phyloP scores from a whole-genome alignment of 2,113 vertebrate species.

The Indicator indicator region DNA sequence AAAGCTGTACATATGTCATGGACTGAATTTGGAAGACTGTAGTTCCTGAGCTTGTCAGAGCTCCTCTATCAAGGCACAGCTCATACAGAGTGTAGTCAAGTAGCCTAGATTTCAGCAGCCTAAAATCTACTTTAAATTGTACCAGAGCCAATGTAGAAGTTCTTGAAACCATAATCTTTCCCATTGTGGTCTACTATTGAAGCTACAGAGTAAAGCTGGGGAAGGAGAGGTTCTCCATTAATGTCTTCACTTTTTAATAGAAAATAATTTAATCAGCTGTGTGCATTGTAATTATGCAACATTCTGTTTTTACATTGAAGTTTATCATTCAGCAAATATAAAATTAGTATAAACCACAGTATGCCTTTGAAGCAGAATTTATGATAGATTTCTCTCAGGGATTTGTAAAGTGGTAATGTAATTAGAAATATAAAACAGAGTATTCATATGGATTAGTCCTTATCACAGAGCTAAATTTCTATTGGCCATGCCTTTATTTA shows the following conservation, averaged over 20 bases:
- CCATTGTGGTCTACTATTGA: rapidly evolving
- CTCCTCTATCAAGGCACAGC: neutral
- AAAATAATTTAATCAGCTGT: neutral
- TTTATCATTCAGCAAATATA: neutral
- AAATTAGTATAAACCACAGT: neutral
- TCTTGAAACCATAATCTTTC: neutral
- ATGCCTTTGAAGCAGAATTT: neutral
- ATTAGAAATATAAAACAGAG: neutral
- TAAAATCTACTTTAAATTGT: neutral
- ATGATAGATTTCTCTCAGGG: neutral
- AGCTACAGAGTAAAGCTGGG: neutral
- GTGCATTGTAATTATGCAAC: neutral
- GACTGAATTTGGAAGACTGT: neutral
- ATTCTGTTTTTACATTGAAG: neutral
- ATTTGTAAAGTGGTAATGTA: neutral
- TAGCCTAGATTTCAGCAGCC: neutral
- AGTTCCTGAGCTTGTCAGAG: neutral
- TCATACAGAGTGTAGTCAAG: neutral
- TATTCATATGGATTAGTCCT: neutral
- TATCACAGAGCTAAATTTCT: neutral
- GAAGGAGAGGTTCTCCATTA: neutral
- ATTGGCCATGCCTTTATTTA: neutral
- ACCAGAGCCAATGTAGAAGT: neutral
- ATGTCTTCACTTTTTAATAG: neutral
- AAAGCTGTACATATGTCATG: rapidly evolving